Percentiles rank a stretch among this genome's conserved stretches.
phyloP scores from a whole-genome alignment of 1,140 invertebrate species.

The Cataglyphis hispanica region DNA sequence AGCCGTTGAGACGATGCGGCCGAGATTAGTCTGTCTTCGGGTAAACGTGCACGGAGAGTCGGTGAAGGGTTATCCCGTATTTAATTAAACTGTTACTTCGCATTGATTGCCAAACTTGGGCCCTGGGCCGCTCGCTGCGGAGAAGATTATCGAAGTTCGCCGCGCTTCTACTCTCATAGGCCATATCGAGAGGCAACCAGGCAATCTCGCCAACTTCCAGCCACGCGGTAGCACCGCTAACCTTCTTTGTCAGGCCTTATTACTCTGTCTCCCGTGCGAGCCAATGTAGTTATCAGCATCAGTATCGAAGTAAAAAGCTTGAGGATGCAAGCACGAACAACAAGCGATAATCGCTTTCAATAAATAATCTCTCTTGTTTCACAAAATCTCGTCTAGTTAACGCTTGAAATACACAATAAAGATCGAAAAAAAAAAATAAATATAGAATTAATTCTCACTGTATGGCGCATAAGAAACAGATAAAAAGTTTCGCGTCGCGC shows the following conservation, averaged over 20 bases:
- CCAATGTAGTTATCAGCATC: slow-evolving; percentile 33
- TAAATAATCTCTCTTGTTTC: not conserved
- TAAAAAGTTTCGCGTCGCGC: not conserved
- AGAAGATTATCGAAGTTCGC: slow-evolving; percentile 78
- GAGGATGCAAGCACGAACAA: not conserved
- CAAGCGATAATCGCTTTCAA: not conserved
- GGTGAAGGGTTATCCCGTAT: slow-evolving; percentile 76
- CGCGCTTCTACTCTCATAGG: slow-evolving; percentile 60
- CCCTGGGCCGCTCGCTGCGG: slow-evolving; percentile 66
- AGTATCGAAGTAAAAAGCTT: slow-evolving; percentile 12
- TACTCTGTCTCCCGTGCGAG: slow-evolving; percentile 34
- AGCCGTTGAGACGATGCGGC: slow-evolving; percentile 65
- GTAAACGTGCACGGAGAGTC: slow-evolving; percentile 68
- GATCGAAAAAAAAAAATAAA: not conserved
- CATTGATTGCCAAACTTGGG: slow-evolving; percentile 79
- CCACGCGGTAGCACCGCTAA: slow-evolving; percentile 56
- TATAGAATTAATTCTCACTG: not conserved
- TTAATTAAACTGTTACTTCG: slow-evolving; percentile 80
- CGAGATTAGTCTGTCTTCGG: slow-evolving; percentile 73
- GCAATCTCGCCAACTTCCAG: slow-evolving; percentile 76
- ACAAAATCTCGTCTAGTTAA: not conserved
- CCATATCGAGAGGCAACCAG: slow-evolving; percentile 75
- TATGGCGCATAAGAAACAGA: too few species aligned
- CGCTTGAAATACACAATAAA: not conserved
- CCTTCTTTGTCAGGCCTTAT: slow-evolving; percentile 69